phyloP scores from a whole-genome alignment of 2,888 invertebrate genomes.

The Plagiodera versicolora region DNA sequence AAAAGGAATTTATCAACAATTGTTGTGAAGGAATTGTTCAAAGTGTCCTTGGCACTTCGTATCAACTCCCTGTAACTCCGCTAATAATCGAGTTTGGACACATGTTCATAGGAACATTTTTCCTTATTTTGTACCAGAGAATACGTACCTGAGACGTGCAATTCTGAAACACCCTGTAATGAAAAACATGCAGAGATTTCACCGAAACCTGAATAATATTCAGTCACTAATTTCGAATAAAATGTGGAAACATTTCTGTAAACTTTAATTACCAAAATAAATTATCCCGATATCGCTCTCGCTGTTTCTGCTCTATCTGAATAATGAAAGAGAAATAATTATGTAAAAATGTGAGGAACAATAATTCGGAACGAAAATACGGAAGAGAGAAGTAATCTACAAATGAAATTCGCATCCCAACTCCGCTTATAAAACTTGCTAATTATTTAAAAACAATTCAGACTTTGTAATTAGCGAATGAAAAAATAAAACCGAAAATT shows the following conservation, averaged over 20 bases:
- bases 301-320: constrained; percentile 15
- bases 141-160: no score
- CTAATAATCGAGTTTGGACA: no score
- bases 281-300: constrained; percentile 1
- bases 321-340: constrained; percentile 28
- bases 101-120: no score
- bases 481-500: constrained; percentile 47
- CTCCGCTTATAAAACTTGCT: constrained; percentile 38
- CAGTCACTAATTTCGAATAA: neutral
- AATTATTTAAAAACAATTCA: constrained; percentile 49
- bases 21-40: no score
- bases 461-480: constrained; percentile 44
- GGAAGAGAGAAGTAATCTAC: constrained; percentile 34
- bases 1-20: no score
- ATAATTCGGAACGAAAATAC: constrained; percentile 32
- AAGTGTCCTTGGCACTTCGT: no score
- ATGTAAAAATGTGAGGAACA: constrained; percentile 32
- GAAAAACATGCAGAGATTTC: no score
- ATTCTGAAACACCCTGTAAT: no score
- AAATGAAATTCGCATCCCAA: constrained; percentile 33
- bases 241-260: neutral
- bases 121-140: no score
- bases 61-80: no score
- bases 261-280: constrained; percentile 5
- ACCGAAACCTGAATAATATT: neutral